These are phyloP conservation scores for Lytechinus pictus DNA, from an alignment of 35 echinoderm and acorn worm species.

Conservation along the genomic window DNA sequence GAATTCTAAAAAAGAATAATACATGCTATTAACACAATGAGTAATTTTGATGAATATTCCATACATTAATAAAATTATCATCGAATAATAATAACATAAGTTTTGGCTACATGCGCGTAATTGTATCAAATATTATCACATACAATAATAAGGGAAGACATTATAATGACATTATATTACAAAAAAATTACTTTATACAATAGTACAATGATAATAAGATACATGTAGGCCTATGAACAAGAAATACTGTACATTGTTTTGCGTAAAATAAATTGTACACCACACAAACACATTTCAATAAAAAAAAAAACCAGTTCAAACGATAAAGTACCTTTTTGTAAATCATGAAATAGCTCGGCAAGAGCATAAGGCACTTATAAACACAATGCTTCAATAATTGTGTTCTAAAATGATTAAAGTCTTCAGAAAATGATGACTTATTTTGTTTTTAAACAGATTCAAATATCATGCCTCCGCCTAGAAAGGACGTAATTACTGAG, in stretches of 20 bases:
- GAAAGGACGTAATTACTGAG: no score
- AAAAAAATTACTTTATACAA: background rate
- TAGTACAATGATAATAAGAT: background rate
- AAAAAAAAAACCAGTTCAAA: background rate
- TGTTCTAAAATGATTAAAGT: no score
- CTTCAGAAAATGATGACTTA: no score
- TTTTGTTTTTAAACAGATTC: no score
- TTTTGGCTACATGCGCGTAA: conserved; percentile 4
- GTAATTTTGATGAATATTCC: background rate
- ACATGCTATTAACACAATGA: background rate
- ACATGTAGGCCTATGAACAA: background rate
- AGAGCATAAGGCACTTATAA: background rate
- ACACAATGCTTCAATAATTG: no score
- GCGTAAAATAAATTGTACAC: background rate
- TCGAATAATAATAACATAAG: background rate
- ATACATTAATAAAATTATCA: background rate
- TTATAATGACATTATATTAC: background rate
- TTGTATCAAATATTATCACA: background rate
- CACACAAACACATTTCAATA: background rate
- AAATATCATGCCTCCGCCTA: no score
- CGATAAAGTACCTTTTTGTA: background rate
- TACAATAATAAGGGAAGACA: background rate
- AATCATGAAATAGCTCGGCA: background rate
- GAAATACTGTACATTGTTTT: conserved; percentile 12
- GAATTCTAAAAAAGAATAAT: no score